Evolutionary conservation across 2,888 invertebrate species (phyloP).

Genomic region (Calliphora vomitoria): DNA sequence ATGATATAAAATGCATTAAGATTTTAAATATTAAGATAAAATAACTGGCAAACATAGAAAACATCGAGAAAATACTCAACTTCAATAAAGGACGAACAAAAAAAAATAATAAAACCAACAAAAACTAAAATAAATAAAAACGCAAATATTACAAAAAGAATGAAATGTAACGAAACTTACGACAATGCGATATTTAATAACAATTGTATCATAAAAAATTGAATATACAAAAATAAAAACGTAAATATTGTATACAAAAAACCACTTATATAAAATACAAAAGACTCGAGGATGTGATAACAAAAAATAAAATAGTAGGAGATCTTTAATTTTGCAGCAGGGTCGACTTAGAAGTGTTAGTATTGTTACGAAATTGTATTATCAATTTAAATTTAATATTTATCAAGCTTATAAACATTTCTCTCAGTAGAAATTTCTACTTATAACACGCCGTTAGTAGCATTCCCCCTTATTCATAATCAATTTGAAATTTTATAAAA

Average conservation of each 20-base stretch:
- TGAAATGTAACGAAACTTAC: slow-evolving; percentile 33
- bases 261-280: slow-evolving; percentile 35
- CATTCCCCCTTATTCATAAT: too few relatives aligned
- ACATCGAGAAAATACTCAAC: slow-evolving; percentile 1
- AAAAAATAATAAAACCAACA: neutral
- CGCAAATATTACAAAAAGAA: slow-evolving; percentile 14
- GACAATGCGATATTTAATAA: slow-evolving; percentile 46
- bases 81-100: neutral
- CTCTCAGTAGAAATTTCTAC: too few relatives aligned
- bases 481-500: too few relatives aligned
- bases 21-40: slow-evolving; percentile 72
- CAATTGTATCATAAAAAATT: slow-evolving; percentile 44
- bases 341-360: neutral
- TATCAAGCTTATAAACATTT: too few relatives aligned
- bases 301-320: neutral
- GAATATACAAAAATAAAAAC: slow-evolving; percentile 1
- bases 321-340: neutral
- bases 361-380: too few relatives aligned
- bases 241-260: slow-evolving; percentile 7
- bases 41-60: slow-evolving; percentile 41
- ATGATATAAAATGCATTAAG: slow-evolving; percentile 74
- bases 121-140: slow-evolving; percentile 27
- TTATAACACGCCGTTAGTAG: too few relatives aligned
- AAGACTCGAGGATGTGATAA: neutral
- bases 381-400: too few relatives aligned